Percentiles rank a stretch among this genome's conserved stretches.
phyloP scores from a whole-genome alignment of 37 sponge, comb jelly and placozoan species.

The Halichondria panicea region DNA sequence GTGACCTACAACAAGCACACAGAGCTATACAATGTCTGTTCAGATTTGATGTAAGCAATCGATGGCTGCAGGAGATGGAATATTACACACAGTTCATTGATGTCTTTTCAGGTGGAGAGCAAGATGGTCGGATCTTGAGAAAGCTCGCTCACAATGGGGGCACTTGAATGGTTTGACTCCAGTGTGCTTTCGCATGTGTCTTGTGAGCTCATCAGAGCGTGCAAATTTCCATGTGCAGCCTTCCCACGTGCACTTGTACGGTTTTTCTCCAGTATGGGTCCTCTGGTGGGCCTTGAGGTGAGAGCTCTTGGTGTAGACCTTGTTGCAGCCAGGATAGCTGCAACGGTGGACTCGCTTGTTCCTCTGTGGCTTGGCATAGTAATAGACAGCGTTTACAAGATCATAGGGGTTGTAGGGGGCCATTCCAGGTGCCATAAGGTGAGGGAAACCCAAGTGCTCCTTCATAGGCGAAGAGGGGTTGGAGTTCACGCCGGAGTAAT shows the following conservation, averaged over 20 bases:
- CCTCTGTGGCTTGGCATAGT: constrained; percentile 70
- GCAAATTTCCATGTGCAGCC: constrained; percentile 99
- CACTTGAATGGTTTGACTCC: constrained; percentile 98
- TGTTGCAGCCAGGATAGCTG: constrained; percentile 90
- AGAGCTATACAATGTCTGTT: too few relatives aligned
- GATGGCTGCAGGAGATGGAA: too few relatives aligned
- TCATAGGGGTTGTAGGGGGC: constrained; percentile 50
- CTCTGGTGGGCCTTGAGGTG: constrained; percentile 98
- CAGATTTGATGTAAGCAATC: too few relatives aligned
- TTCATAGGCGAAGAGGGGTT: constrained; percentile 72
- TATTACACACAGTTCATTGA: constrained; percentile 55
- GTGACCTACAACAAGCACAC: too few relatives aligned
- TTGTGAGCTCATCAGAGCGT: constrained; percentile 93
- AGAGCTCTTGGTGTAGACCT: constrained; percentile 98
- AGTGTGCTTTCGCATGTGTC: constrained; percentile 97
- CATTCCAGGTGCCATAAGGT: constrained; percentile 4
- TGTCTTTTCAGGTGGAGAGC: constrained; percentile 88
- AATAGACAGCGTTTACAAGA: constrained; percentile 60
- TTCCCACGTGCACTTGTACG: constrained; percentile 96
- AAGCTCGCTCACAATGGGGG: constrained; percentile 92
- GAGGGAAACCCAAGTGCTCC: constrained; percentile 45
- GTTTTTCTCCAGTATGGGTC: constrained; percentile 99
- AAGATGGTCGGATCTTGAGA: constrained; percentile 94
- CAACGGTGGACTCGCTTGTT: constrained; percentile 95
- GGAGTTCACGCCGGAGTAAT: constrained; percentile 65